These are phyloP conservation scores for Glossosoma conforme DNA, from an alignment of 1,140 invertebrate species.

Conservation along the genomic window DNA sequence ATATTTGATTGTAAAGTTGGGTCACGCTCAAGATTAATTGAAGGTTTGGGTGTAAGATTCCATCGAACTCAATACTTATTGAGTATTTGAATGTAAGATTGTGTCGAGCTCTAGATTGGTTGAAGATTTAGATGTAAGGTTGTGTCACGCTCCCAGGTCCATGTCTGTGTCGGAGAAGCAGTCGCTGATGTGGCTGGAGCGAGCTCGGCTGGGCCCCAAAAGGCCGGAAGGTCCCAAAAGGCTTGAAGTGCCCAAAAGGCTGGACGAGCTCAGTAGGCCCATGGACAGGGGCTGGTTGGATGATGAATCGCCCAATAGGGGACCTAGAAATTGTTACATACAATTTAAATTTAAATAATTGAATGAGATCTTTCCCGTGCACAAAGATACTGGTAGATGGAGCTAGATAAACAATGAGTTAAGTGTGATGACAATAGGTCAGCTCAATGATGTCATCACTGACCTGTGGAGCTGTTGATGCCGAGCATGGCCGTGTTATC, in stretches of 20 bases:
- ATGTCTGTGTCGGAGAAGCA: conserved; percentile 30
- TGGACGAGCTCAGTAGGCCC: conserved; percentile 9
- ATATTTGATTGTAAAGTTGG: too few species aligned
- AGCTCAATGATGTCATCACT: background rate
- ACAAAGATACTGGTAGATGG: too few species aligned
- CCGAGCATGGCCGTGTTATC: conserved; percentile 19
- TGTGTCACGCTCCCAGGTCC: too few species aligned
- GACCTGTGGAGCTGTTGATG: conserved; percentile 13
- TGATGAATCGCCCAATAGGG: conserved; percentile 17
- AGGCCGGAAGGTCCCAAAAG: conserved; percentile 24
- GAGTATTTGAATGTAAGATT: too few species aligned
- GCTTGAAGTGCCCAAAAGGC: conserved; percentile 8
- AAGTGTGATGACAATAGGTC: too few species aligned
- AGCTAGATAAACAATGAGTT: background rate
- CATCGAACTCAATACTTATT: too few species aligned
- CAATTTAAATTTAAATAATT: background rate
- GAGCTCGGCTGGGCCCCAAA: conserved; percentile 9
- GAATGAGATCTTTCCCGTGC: too few species aligned
- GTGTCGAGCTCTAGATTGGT: too few species aligned
- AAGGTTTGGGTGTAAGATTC: too few species aligned
- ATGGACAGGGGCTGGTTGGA: conserved; percentile 14
- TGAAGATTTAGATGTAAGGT: too few species aligned
- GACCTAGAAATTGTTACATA: background rate
- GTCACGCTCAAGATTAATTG: too few species aligned
- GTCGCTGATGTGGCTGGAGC: conserved; percentile 20